Conservation (phyloP, 1,140 invertebrate species). For the Pseudomyrmex flavicornis region DNA sequence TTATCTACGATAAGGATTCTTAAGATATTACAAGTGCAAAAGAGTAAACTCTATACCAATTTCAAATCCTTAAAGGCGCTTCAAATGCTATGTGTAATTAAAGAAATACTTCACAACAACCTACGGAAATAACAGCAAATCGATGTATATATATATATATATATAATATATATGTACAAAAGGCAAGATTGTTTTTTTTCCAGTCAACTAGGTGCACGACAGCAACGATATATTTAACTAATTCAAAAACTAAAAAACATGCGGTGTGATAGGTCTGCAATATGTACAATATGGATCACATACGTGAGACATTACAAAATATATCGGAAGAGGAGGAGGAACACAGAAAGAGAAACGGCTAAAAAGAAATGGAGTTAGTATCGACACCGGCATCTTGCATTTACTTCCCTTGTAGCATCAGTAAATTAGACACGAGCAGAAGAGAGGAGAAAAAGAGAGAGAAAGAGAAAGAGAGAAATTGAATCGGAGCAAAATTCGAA, state of each 20-base stretch:
- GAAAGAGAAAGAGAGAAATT: conserved; percentile 30
- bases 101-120: conserved; percentile 6
- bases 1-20: conserved; percentile 27
- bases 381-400: conserved; percentile 33
- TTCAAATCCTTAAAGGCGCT: conserved; percentile 14
- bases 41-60: neutral
- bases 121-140: conserved; percentile 23
- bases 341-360: conserved; percentile 22
- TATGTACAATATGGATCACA: conserved; percentile 50
- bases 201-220: conserved; percentile 41
- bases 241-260: conserved; percentile 62
- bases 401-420: conserved; percentile 48
- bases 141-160: too few species aligned
- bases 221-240: conserved; percentile 42
- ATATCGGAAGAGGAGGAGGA: neutral
- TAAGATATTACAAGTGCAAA: neutral
- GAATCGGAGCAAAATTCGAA: conserved; percentile 30
- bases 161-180: too few species aligned
- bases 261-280: conserved; percentile 56
- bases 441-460: conserved; percentile 27
- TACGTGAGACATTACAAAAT: conserved; percentile 58
- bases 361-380: conserved; percentile 38
- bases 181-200: conserved; percentile 6
- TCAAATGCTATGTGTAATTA: conserved; percentile 25
- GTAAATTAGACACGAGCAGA: conserved; percentile 51